These are phyloP conservation scores for Hemibagrus wyckioides DNA, from an alignment of 2,113 vertebrate genomes.

Conservation along the genomic window DNA sequence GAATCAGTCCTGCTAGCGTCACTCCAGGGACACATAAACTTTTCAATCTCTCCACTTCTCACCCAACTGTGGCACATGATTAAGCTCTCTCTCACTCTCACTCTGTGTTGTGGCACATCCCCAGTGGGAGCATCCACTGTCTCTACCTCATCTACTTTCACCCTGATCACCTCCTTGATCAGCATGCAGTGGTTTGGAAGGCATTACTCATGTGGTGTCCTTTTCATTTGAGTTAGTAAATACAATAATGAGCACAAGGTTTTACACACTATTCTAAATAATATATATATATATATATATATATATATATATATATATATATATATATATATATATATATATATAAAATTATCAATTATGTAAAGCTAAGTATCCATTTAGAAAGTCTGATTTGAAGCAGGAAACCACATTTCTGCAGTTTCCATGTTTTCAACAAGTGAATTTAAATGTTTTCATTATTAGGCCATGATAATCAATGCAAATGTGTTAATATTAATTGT, in stretches of 20 bases:
- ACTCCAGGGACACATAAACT: conserved; percentile 48
- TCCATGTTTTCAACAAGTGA: background rate
- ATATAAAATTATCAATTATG: too few species aligned
- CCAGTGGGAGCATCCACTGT: conserved; percentile 23
- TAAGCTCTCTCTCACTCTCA: conserved; percentile 11
- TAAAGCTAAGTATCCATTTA: background rate
- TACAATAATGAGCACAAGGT: background rate
- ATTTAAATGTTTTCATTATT: conserved; percentile 6
- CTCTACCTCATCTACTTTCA: conserved; percentile 4
- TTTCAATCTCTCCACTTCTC: conserved; percentile 40
- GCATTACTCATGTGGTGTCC: conserved; percentile 11
- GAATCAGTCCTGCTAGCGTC: conserved; percentile 46
- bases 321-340: too few species aligned
- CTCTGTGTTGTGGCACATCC: conserved; percentile 29
- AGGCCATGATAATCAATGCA: conserved; percentile 17
- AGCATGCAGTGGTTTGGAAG: conserved; percentile 22
- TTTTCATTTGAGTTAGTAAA: conserved; percentile 19
- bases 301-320: too few species aligned
- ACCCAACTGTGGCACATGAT: conserved; percentile 39
- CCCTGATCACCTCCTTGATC: conserved; percentile 16
- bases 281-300: background rate
- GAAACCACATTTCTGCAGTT: background rate
- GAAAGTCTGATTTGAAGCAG: background rate
- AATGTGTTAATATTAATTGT: conserved; percentile 19
- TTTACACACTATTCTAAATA: background rate